Conservation (phyloP, 2,113 vertebrate species). For the Hyperoodon ampullatus region DNA sequence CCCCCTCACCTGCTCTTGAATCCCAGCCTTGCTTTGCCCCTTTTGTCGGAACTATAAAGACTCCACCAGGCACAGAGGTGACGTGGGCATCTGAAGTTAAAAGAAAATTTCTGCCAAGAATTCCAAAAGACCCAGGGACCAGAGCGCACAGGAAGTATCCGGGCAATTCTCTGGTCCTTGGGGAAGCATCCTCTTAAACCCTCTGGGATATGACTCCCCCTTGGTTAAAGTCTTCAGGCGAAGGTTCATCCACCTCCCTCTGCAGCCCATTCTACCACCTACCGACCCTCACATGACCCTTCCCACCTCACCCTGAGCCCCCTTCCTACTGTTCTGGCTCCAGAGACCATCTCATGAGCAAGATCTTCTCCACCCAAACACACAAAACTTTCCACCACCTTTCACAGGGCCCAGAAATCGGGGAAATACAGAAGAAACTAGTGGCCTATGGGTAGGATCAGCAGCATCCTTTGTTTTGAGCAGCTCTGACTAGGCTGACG, state of each 20-base stretch:
- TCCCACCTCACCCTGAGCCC: background rate
- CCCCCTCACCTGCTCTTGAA: background rate
- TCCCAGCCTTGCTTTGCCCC: background rate
- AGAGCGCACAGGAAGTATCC: background rate
- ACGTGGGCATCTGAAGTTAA: background rate
- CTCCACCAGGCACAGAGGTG: background rate
- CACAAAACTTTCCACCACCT: background rate
- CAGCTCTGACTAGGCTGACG: background rate
- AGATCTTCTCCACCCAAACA: background rate
- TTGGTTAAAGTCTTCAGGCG: background rate
- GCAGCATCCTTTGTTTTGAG: background rate
- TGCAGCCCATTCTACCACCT: background rate
- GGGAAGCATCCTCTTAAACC: background rate
- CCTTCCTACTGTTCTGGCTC: background rate
- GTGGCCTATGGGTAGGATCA: fast-evolving
- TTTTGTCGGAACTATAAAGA: background rate
- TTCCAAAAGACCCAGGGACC: background rate
- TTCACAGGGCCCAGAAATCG: background rate
- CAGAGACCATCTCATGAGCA: background rate
- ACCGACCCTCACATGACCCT: background rate
- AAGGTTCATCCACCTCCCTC: background rate
- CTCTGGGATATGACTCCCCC: fast-evolving
- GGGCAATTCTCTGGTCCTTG: too few species aligned
- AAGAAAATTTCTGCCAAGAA: background rate
- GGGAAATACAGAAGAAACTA: background rate